phyloP scores from a whole-genome alignment of 2,797 vertebrate genomes.

The Periparus ater region DNA sequence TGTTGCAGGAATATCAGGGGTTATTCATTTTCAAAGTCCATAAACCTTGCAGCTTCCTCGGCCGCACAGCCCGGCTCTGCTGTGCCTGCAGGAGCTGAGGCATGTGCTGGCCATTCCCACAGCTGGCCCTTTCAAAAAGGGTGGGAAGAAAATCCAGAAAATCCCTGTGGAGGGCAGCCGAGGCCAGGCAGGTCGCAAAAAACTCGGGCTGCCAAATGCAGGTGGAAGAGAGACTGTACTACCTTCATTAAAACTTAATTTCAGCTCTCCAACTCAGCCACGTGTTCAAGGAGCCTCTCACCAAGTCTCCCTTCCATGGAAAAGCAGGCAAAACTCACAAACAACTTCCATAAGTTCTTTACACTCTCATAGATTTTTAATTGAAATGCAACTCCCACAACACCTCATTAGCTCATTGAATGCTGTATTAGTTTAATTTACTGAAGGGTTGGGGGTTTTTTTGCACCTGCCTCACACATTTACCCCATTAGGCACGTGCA shows the following conservation, averaged over 20 bases:
- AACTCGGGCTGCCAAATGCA: not conserved
- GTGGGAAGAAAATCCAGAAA: not conserved
- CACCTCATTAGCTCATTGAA: conserved; percentile 55
- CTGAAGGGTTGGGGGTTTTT: not conserved
- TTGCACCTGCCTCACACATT: conserved; percentile 47
- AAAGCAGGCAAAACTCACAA: conserved; percentile 24
- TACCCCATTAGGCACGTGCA: conserved; percentile 31
- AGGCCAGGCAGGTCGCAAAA: not conserved
- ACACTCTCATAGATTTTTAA: conserved; percentile 50
- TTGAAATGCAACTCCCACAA: conserved; percentile 49
- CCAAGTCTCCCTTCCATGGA: not conserved
- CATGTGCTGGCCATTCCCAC: not conserved
- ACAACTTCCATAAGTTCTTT: conserved; percentile 17
- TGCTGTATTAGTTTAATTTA: conserved; percentile 57
- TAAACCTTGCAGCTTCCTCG: not conserved
- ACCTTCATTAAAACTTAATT: not conserved
- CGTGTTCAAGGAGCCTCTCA: not conserved
- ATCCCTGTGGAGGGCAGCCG: not conserved
- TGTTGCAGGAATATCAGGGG: not conserved
- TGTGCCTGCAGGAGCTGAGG: conserved; percentile 31
- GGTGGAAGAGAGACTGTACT: not conserved
- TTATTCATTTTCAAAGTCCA: not conserved
- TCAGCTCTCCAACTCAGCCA: not conserved
- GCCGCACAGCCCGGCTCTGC: not conserved
- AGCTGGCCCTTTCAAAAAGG: not conserved